phyloP scores from a whole-genome alignment of 2,113 vertebrate genomes.

The Cyphomyrus discorhynchus region DNA sequence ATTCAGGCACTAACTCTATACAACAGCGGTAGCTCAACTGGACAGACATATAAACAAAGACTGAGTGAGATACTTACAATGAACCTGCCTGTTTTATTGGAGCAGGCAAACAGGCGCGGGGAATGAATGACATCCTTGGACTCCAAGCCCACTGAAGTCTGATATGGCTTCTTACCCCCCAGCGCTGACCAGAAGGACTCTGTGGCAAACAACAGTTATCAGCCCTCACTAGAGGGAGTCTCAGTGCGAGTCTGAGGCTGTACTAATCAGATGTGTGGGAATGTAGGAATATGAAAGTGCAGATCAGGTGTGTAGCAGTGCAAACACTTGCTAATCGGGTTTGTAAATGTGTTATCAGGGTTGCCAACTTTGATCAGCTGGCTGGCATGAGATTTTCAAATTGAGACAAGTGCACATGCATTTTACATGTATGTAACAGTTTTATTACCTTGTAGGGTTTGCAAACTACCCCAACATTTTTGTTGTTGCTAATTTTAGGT shows the following conservation, averaged over 20 bases:
- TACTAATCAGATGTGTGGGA: not conserved
- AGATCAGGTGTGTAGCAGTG: not conserved
- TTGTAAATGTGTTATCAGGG: not conserved
- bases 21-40: not conserved
- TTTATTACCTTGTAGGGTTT: not conserved
- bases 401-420: no score
- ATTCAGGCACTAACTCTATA: not conserved
- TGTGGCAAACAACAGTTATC: slow-evolving; percentile 41
- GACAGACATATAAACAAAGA: not conserved
- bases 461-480: not conserved
- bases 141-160: slow-evolving; percentile 72
- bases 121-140: slow-evolving; percentile 56
- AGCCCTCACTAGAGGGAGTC: not conserved
- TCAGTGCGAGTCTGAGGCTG: not conserved
- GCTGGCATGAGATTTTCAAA: not conserved
- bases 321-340: not conserved
- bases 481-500: not conserved
- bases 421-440: not conserved
- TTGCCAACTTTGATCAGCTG: not conserved
- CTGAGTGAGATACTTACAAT: slow-evolving; percentile 58
- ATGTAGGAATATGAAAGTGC: not conserved
- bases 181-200: slow-evolving; percentile 74
- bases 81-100: slow-evolving; percentile 84
- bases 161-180: slow-evolving; percentile 74
- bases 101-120: slow-evolving; percentile 78